These are phyloP conservation scores for Galbula dea DNA, from an alignment of 2,113 vertebrate genomes.

Conservation along the genomic window DNA sequence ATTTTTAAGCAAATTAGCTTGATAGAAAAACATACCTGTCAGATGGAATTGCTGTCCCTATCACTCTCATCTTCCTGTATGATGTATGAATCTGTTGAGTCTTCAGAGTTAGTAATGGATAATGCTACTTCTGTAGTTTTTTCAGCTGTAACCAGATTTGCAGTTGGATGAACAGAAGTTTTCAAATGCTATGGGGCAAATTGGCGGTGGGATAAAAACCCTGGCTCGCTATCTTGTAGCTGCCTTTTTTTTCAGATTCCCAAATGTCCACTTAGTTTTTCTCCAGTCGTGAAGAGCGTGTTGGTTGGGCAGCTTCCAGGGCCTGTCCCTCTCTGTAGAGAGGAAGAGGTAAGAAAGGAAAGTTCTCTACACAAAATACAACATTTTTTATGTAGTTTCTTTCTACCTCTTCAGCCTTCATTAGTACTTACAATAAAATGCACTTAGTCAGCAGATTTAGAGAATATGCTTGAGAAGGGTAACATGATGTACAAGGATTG, in stretches of 20 bases:
- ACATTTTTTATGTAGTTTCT: not conserved
- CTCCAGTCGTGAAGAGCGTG: not conserved
- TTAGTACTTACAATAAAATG: not conserved
- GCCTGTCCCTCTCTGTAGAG: not conserved
- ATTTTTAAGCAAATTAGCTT: not conserved
- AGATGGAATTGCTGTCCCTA: not conserved
- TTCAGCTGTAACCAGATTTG: not conserved
- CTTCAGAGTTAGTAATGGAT: not conserved
- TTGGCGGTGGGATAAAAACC: not conserved
- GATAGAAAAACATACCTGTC: not conserved
- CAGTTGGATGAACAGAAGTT: not conserved
- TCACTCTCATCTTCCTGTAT: not conserved
- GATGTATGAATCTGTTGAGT: not conserved
- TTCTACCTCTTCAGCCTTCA: not conserved
- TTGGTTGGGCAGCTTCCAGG: not conserved
- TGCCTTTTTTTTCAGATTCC: not conserved
- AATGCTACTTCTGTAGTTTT: not conserved
- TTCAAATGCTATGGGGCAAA: not conserved
- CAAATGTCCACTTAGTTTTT: accelerated
- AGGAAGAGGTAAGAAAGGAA: not conserved
- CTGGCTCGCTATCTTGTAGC: not conserved
- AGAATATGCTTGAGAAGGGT: not conserved
- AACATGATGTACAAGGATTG: not conserved
- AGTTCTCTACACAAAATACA: not conserved
- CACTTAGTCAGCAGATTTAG: not conserved